Evolutionary conservation across 2,113 vertebrate genomes (phyloP).

Genomic region (Dissostichus mawsoni): DNA sequence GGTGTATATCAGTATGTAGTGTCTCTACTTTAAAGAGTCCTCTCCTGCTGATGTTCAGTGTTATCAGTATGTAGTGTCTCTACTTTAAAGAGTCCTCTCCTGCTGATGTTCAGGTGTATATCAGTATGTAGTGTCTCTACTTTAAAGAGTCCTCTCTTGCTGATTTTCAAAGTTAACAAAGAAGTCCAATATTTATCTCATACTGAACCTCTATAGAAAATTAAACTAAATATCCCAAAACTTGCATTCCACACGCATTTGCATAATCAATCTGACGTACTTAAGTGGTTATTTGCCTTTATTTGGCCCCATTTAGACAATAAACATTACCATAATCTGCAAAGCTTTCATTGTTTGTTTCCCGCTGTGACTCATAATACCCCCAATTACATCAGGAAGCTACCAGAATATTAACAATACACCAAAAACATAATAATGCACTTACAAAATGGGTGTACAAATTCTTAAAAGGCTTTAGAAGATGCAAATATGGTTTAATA

Average conservation of each 20-base stretch:
- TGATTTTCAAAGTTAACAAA: no score
- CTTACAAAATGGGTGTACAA: neutral
- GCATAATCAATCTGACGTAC: constrained; percentile 9
- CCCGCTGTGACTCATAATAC: neutral
- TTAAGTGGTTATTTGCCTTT: neutral
- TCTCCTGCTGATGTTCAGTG: no score
- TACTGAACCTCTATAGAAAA: neutral
- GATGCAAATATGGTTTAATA: neutral
- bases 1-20: no score
- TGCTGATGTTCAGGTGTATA: no score
- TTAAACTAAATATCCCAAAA: neutral
- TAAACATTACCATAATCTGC: neutral
- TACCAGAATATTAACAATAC: neutral
- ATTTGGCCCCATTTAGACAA: neutral
- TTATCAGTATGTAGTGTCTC: no score
- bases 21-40: no score
- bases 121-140: no score
- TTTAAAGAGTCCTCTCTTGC: no score
- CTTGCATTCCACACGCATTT: constrained; percentile 1
- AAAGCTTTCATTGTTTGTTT: neutral
- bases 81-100: no score
- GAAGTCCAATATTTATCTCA: no score
- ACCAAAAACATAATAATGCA: neutral
- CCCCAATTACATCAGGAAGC: neutral
- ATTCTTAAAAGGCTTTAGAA: neutral